Percentiles rank a stretch among this genome's conserved stretches.
Evolutionary conservation across 2,113 vertebrate genomes (phyloP).

Genomic region (Hemiscyllium ocellatum): DNA sequence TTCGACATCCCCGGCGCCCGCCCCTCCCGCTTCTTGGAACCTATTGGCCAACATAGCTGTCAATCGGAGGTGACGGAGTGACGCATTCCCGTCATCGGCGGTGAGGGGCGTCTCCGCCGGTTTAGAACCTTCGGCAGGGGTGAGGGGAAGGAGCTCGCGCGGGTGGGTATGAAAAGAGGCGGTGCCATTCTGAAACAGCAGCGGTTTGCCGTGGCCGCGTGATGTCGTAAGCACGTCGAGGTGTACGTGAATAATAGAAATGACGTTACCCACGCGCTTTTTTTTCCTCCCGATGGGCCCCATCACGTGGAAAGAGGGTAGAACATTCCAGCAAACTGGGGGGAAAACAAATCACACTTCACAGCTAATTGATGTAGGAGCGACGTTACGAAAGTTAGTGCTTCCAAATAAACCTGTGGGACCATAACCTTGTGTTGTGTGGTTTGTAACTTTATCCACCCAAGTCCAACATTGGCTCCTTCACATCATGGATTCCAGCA

Average conservation of each 20-base stretch:
- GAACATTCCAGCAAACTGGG: neutral
- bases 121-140: neutral
- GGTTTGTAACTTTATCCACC: too few relatives aligned
- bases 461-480: too few relatives aligned
- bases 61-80: neutral
- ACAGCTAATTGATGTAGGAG: too few relatives aligned
- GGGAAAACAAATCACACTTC: too few relatives aligned
- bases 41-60: neutral
- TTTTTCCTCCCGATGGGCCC: neutral
- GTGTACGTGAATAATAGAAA: neutral
- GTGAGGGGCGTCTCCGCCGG: neutral
- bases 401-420: too few relatives aligned
- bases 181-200: too few relatives aligned
- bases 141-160: too few relatives aligned
- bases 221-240: neutral
- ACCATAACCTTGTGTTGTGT: too few relatives aligned
- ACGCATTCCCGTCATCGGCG: neutral
- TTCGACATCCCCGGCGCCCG: constrained; percentile 46
- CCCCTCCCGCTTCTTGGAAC: neutral
- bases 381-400: too few relatives aligned
- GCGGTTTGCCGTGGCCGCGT: neutral
- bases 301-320: too few relatives aligned
- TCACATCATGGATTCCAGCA: too few relatives aligned
- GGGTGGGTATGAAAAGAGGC: too few relatives aligned
- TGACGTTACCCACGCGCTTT: neutral